Base-by-base conservation (phyloP, 2,113 vertebrate species). In the Gadus chalcogrammus region DNA sequence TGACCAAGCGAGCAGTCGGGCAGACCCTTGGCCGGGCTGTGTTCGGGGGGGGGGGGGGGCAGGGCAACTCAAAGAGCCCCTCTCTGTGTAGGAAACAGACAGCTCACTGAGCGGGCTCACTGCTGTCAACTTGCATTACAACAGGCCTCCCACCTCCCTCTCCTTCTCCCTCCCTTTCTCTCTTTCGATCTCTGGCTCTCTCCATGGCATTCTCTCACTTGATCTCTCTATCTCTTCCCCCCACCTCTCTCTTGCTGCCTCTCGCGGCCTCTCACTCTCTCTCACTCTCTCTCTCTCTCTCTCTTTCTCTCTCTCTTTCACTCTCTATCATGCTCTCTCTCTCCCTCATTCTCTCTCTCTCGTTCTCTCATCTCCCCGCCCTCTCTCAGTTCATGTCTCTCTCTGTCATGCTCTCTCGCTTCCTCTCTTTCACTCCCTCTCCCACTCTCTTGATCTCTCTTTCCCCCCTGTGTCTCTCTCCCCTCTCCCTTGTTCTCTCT, bases 81-180 rank as follows among this genome's bases (percentile, higher is more conserved):
- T 79, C 79, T 88, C 74, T 86, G 83, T 83, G 61, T 77, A 73
- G 74, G 67, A 87, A 87, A 90, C 88, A 90, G 80, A 79, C 85
- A 67, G 74, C 84, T 85, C 82, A 84, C 84, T 85, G 81, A 90
- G 82, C 82, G 81, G 87, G 88, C 82, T 90, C 86, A 89, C 76
- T 90, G 77, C 86, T 90, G 89, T 91, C 86, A 90, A 72, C n/a
- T 85, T 80, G 72, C 74, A 87, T 90, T 89, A 92, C n/a, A 22
- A 79, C 69, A 64, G 67, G 68, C 75, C 68, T 70, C 81, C 67
- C 73, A 27, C 61, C n/a, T 58, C 55, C 7, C 55, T 58, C 55
- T 58, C 55, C 16, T 13, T 48, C 5, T 48, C 42, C 12, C 42
- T 35, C 69, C 62, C 68, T 62, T 65, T 64, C 48, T 80, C 76